Evolutionary conservation across 2,797 vertebrate species (phyloP), one percentile per base, ranked within the genome.

Genomic region (Philypnodon macrostomus): DNA sequence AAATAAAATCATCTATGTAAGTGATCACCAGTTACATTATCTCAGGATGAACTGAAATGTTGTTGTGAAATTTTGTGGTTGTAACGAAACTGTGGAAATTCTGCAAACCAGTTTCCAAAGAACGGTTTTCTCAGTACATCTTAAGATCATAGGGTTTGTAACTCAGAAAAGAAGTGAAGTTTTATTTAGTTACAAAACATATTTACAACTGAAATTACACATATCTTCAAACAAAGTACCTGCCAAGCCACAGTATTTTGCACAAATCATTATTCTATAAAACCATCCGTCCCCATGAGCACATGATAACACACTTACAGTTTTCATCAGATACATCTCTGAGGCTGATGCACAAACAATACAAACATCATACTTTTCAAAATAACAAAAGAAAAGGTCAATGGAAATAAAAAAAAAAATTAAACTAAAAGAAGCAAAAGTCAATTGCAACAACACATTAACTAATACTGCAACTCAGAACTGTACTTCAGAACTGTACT

Each of bases 161-260:
- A n/a, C n/a, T n/a, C n/a, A n/a, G n/a, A n/a, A n/a, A n/a, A n/a
- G n/a, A n/a, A n/a, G n/a, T 18, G 17, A 37, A 21, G 32, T 16
- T 74, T 78, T 62, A 72, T 70, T 77, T 42, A 0, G 41, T 67
- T 40, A 47, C 58, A 64, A 67, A 67, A 62, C 7, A 7, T 24
- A 40, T 31, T 48, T 39, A 54, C 60, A 56, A 58, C 51, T 56
- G 8, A 6, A 32, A 46, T 58, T 60, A 66, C 49, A 70, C 64
- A 63, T 53, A 56, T 67, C 39, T 33, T 29, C 27, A 27, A 23
- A 52, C 26, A 51, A 50, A 12, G 44, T 41, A 45, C 47, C 5
- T 17, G 9, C 49, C 5, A 19, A 31, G 16, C 36, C 19, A 32
- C 34, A 11, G 46, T 40, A 23, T 41, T 26, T 13, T 38, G 16